These are phyloP conservation scores for Laothoe populi DNA, from an alignment of 2,888 invertebrate species.

Conservation along the genomic window DNA sequence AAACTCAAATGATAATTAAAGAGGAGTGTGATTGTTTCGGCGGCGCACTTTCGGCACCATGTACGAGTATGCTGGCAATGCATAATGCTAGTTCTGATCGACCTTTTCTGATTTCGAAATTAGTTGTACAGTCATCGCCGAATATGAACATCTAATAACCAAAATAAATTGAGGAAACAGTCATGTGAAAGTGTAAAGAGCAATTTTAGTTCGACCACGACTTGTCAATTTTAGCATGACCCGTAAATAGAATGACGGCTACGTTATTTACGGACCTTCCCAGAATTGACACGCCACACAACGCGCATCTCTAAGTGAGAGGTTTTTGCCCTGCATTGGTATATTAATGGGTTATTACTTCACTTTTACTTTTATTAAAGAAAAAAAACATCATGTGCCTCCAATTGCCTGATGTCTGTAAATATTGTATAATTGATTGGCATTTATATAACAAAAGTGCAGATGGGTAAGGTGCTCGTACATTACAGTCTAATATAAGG, in stretches of 20 bases:
- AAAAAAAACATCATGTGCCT: conserved; percentile 10
- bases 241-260: conserved; percentile 18
- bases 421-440: not conserved
- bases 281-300: conserved; percentile 12
- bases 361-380: conserved; percentile 22
- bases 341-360: conserved; percentile 16
- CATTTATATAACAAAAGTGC: not conserved
- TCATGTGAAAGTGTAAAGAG: conserved; percentile 27
- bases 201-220: conserved; percentile 18
- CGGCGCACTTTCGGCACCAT: conserved; percentile 42
- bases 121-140: conserved; percentile 45
- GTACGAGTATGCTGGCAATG: not conserved
- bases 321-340: conserved; percentile 24
- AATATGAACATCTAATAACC: conserved; percentile 21
- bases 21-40: conserved; percentile 61
- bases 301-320: conserved; percentile 18
- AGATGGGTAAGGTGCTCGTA: not conserved
- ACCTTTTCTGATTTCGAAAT: conserved; percentile 71
- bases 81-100: conserved; percentile 52
- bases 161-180: conserved; percentile 25
- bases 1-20: conserved; percentile 72
- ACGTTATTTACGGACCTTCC: conserved; percentile 20
- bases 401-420: not conserved
- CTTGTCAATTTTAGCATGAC: conserved; percentile 17
- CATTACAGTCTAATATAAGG: not conserved